Evolutionary conservation across 2,797 vertebrate genomes (phyloP).

Genomic region (Picus viridis): DNA sequence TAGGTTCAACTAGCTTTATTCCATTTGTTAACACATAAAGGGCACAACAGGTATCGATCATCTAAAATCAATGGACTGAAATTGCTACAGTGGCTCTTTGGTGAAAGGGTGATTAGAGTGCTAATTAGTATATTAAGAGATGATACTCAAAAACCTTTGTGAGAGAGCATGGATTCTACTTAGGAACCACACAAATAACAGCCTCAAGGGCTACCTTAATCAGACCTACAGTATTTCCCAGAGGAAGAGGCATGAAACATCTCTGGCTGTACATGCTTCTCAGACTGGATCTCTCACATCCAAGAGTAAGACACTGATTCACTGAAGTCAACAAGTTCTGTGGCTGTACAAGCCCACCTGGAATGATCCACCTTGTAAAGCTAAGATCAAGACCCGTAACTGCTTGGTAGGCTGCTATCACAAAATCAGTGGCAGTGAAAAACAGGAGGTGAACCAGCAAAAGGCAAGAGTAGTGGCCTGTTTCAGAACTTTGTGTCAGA

Average conservation of each 20-base stretch:
- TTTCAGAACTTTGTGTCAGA: slow-evolving; percentile 60
- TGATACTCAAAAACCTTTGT: background rate
- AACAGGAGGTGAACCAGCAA: slow-evolving; percentile 71
- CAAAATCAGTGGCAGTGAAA: background rate
- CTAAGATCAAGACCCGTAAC: slow-evolving; percentile 52
- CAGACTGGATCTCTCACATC: background rate
- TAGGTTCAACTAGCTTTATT: slow-evolving; percentile 43
- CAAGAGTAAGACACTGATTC: slow-evolving; percentile 13
- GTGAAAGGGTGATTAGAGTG: slow-evolving; percentile 38
- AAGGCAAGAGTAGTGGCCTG: slow-evolving; percentile 72
- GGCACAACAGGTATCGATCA: slow-evolving; percentile 16
- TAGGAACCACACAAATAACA: background rate
- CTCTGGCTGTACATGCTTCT: background rate
- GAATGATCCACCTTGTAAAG: slow-evolving; percentile 26
- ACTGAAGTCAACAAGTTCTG: slow-evolving; percentile 1
- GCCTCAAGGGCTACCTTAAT: background rate
- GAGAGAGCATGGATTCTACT: background rate
- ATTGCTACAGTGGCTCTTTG: slow-evolving; percentile 57
- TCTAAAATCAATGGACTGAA: slow-evolving; percentile 42
- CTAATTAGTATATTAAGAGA: slow-evolving; percentile 12
- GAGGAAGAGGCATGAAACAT: background rate
- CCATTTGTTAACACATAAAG: slow-evolving; percentile 46
- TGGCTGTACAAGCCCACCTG: slow-evolving; percentile 1
- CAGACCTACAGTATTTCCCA: background rate
- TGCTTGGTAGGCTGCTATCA: background rate